These are phyloP conservation scores for Trissolcus japonicus DNA, from an alignment of 2,888 invertebrate genomes.

Conservation along the genomic window DNA sequence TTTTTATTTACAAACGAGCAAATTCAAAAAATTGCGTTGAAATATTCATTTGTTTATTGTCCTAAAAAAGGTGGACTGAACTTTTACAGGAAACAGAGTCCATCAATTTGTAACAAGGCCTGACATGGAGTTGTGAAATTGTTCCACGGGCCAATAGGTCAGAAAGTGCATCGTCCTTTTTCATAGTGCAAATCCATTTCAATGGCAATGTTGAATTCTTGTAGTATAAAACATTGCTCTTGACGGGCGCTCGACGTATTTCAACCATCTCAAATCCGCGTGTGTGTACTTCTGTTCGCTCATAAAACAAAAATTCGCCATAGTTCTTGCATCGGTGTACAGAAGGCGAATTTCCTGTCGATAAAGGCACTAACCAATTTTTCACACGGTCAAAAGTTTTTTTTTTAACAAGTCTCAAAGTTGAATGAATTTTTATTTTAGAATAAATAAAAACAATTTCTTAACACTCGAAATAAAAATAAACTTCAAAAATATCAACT, in stretches of 20 bases:
- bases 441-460: no score
- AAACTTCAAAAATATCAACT: no score
- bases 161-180: conserved; percentile 13
- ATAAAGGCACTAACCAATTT: conserved; percentile 6
- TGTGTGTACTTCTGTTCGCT: conserved; percentile 19
- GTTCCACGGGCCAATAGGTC: conserved; percentile 26
- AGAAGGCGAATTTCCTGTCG: conserved; percentile 4
- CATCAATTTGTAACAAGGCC: neutral
- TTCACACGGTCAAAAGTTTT: conserved; percentile 2
- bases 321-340: neutral
- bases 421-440: no score
- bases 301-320: conserved; percentile 27
- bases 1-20: no score
- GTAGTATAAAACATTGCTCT: conserved; percentile 40
- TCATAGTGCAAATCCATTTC: conserved; percentile 19
- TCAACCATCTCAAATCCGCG: conserved; percentile 28
- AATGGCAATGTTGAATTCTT: conserved; percentile 35
- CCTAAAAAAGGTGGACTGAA: no score
- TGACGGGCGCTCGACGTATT: conserved; percentile 37
- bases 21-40: no score
- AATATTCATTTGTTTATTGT: no score
- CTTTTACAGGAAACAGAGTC: no score
- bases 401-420: no score
- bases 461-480: no score
- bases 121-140: conserved; percentile 13